Conservation (phyloP, 2,888 invertebrate genomes). For the Drosophila recens region DNA sequence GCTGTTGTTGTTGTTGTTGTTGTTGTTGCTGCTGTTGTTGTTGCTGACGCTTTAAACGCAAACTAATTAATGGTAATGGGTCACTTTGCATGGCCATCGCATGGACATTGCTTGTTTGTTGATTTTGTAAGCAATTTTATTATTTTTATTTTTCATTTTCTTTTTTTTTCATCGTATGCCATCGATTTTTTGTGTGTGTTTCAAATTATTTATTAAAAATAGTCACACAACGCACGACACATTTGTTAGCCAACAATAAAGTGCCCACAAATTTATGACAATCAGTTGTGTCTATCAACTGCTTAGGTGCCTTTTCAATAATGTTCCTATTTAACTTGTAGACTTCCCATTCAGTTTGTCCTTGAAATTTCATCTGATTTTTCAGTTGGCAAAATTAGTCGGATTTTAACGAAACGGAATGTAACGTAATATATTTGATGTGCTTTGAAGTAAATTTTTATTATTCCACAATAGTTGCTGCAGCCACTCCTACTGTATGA, state of each 20-base stretch:
- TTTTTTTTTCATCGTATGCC: slow-evolving; percentile 24
- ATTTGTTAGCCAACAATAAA: slow-evolving; percentile 21
- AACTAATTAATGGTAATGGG: slow-evolving; percentile 79
- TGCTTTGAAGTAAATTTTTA: too few species aligned
- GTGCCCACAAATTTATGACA: background rate
- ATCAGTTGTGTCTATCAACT: slow-evolving; percentile 7
- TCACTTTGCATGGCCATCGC: slow-evolving; percentile 80
- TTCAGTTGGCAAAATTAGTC: background rate
- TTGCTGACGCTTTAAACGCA: slow-evolving; percentile 68
- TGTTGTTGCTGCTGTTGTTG: slow-evolving; percentile 26
- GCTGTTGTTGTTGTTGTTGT: slow-evolving; percentile 25
- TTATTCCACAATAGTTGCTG: too few species aligned
- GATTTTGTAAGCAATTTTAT: slow-evolving; percentile 73
- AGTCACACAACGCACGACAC: slow-evolving; percentile 18
- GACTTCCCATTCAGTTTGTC: background rate
- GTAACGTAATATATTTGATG: too few species aligned
- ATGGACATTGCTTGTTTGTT: slow-evolving; percentile 73
- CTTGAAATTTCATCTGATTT: background rate
- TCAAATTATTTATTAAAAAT: background rate
- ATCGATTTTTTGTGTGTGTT: slow-evolving; percentile 66
- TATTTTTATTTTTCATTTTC: background rate
- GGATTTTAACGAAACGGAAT: too few species aligned
- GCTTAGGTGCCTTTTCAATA: background rate
- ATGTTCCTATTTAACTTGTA: background rate
- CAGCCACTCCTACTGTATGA: too few species aligned